Percentiles rank a stretch among this genome's conserved stretches.
These are phyloP conservation scores for Heptranchias perlo DNA, from an alignment of 2,113 vertebrate genomes.

Conservation along the genomic window DNA sequence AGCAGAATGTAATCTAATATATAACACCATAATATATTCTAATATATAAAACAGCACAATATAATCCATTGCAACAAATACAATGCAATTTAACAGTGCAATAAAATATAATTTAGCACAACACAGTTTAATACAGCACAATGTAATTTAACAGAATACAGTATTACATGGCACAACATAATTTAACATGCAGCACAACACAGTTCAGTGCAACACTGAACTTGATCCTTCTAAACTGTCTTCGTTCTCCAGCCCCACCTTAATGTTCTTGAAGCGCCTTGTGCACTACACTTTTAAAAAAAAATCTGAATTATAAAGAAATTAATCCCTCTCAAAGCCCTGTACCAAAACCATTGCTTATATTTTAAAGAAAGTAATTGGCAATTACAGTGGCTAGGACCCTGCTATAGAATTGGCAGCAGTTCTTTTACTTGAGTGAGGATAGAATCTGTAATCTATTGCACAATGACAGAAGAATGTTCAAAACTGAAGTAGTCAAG, in stretches of 20 bases:
- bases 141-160: background rate
- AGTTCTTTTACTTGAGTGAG: background rate
- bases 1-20: background rate
- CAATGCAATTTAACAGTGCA: background rate
- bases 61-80: background rate
- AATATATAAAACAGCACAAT: background rate
- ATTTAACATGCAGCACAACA: background rate
- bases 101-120: constrained; percentile 11
- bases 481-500: background rate
- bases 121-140: background rate
- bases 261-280: background rate
- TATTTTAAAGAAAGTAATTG: background rate
- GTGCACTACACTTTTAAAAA: background rate
- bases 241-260: background rate
- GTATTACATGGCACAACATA: background rate
- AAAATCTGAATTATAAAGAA: background rate
- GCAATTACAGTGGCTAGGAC: background rate
- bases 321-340: background rate
- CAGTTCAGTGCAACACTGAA: background rate
- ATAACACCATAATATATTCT: background rate
- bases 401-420: background rate
- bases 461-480: background rate
- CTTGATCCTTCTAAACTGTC: background rate
- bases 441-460: background rate
- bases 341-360: background rate